Conservation (phyloP, 2,113 vertebrate species). For the Sceloporus tristichus region DNA sequence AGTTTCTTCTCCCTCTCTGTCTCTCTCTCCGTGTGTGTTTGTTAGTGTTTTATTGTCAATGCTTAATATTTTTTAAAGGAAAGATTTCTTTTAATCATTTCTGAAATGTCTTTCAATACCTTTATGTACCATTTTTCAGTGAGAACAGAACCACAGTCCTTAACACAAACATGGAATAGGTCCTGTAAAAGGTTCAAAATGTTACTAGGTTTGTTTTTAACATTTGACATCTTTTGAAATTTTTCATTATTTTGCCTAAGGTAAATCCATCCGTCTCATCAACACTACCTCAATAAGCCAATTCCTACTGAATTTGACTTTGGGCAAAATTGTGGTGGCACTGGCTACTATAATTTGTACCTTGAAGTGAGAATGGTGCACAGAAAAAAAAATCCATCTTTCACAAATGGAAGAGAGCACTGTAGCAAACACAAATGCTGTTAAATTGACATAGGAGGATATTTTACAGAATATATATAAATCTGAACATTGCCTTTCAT, state of each 20-base stretch:
- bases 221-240: neutral
- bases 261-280: neutral
- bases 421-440: neutral
- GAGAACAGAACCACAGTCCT: neutral
- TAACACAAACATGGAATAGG: neutral
- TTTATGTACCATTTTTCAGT: neutral
- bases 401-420: neutral
- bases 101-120: neutral
- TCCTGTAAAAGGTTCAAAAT: neutral
- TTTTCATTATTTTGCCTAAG: neutral
- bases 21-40: too few species aligned
- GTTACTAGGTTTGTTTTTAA: neutral
- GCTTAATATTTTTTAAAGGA: too few species aligned
- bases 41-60: too few species aligned
- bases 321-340: neutral
- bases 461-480: neutral
- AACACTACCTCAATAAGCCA: neutral
- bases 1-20: too few species aligned
- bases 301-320: neutral
- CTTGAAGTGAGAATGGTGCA: slow-evolving; percentile 1
- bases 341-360: neutral
- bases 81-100: too few species aligned
- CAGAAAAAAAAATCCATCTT: neutral
- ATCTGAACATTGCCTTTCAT: neutral
- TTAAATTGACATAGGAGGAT: neutral